Evolutionary conservation across 1,140 invertebrate species (phyloP), one percentile per base, ranked within the genome.

Genomic region (Caenorhabditis brenneri): DNA sequence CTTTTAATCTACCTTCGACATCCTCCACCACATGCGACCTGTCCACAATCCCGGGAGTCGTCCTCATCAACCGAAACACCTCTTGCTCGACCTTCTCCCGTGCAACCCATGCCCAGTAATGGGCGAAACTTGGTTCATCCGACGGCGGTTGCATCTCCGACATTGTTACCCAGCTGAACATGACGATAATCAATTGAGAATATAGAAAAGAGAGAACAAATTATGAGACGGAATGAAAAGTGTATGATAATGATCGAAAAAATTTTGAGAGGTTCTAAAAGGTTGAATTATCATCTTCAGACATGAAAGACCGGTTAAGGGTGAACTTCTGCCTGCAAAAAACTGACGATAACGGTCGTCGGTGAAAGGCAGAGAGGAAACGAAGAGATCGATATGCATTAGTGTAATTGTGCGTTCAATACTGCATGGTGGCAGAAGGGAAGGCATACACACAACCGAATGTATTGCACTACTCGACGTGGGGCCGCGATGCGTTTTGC

Each of bases 341-440:
- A n/a, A n/a, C 0, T 0, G 19, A n/a, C 15, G 48, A 36, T 65
- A 65, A 58, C 53, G 29, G 58, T 65, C 5, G 58, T 0, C 2
- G 16, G 22, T 10, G 60, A 9, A 39, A 65, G 10, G 31, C 22
- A 24, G 22, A 12, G 22, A n/a, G 29, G 27, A 29, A 42, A n/a
- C 6, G 33, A n/a, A 15, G 58, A 36, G 65, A 42, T 74, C 65
- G n/a, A 74, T 74, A 42, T 74, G 36, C 65, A 74, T 74, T 74
- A 74, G 65, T 74, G 65, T 74, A 74, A 74, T 74, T 74, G 65
- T 74, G 65, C 65, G 65, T 74, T 74, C 36, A 42, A 22, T 46
- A 16, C 24, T 42, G 65, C 15, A 15, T 33, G 36, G 24, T 10
- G 7, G 65, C 29, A 10, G 24, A 4, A 27, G 36, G 42, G 58